Conservation (phyloP, 2,888 invertebrate species). For the Zaprionus obscuricornis region DNA sequence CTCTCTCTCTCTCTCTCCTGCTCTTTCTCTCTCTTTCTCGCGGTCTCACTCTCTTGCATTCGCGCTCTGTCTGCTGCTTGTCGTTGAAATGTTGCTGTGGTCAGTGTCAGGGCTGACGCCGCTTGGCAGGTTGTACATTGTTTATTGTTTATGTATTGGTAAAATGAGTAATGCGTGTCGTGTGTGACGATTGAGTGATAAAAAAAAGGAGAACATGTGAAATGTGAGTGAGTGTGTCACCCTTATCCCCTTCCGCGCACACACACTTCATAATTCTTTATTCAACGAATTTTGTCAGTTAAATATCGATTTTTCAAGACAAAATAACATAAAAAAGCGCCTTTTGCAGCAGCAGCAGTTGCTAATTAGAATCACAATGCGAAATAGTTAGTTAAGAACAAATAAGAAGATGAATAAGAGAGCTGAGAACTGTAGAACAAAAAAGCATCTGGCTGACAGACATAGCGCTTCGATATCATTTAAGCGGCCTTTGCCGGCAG, state of each 20-base stretch:
- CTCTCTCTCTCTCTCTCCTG: conserved; percentile 1
- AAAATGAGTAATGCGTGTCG: conserved; percentile 32
- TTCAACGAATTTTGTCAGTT: no score
- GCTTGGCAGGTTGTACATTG: conserved; percentile 38
- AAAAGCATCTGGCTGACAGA: conserved; percentile 16
- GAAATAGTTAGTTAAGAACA: conserved; percentile 17
- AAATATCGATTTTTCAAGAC: conserved; percentile 32
- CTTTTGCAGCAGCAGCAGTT: conserved; percentile 38
- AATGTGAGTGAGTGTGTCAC: conserved; percentile 60
- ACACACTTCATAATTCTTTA: conserved; percentile 1
- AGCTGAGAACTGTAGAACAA: no score
- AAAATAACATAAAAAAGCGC: conserved; percentile 11
- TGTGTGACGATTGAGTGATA: conserved; percentile 58
- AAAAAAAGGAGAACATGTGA: conserved; percentile 42
- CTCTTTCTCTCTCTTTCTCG: conserved; percentile 2
- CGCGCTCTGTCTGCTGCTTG: conserved; percentile 10
- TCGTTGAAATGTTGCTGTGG: conserved; percentile 61
- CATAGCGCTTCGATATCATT: conserved; percentile 20
- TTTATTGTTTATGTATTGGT: conserved; percentile 1
- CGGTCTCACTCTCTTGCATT: conserved; percentile 2
- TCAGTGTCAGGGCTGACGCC: conserved; percentile 66
- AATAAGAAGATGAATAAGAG: conserved; percentile 22
- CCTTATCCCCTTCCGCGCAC: conserved; percentile 35
- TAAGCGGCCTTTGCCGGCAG: conserved; percentile 53
- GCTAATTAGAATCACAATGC: conserved; percentile 56